Evolutionary conservation across 2,888 invertebrate species (phyloP).

Genomic region (Cephus spinipes): DNA sequence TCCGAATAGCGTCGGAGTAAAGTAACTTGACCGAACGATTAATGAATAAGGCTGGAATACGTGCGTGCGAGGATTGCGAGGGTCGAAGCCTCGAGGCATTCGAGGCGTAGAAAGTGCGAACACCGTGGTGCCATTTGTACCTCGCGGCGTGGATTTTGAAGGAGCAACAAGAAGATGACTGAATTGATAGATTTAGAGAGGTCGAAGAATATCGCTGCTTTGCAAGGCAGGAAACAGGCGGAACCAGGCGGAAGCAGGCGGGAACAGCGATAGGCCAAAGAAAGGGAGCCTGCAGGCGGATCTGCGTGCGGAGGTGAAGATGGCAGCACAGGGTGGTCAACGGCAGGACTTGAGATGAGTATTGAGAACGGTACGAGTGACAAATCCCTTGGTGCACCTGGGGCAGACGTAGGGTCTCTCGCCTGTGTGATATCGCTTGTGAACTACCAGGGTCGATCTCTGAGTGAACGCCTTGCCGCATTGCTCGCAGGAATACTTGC

Average conservation of each 20-base stretch:
- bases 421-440: constrained; percentile 71
- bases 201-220: background rate
- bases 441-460: constrained; percentile 70
- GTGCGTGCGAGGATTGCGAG: too few species aligned
- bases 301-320: too few species aligned
- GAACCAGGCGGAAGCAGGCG: too few species aligned
- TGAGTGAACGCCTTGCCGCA: constrained; percentile 73
- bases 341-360: constrained; percentile 66
- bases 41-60: too few species aligned
- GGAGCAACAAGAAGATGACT: background rate
- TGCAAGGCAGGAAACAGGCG: background rate
- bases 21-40: background rate
- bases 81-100: background rate
- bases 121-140: background rate
- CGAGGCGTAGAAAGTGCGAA: background rate
- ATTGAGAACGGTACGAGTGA: constrained; percentile 71
- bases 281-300: background rate
- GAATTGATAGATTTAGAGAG: background rate
- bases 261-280: background rate
- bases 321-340: background rate
- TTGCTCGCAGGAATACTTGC: constrained; percentile 70
- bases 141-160: background rate
- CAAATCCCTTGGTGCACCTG: constrained; percentile 71
- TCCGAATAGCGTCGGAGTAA: background rate
- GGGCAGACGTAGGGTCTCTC: constrained; percentile 71